Base-by-base conservation (phyloP, 2,113 vertebrate species). In the Eubucco bourcierii region DNA sequence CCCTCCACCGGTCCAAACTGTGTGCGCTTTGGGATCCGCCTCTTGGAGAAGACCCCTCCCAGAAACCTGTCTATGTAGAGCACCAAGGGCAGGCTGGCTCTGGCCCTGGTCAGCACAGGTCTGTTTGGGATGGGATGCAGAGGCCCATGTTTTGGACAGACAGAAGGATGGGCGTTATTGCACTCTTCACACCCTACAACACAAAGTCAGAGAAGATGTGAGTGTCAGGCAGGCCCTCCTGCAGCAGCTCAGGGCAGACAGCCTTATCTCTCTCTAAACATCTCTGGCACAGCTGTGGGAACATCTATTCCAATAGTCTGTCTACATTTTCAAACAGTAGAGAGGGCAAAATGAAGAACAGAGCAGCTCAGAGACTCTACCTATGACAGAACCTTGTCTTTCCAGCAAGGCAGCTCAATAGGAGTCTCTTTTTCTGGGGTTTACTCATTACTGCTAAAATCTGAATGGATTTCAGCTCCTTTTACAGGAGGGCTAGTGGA, bases 1-100 rank as follows among this genome's bases (percentile, higher is more conserved):
- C 98, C 99, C 95, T 99, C 99, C 94, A 99, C 98, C 0, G 99
- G 99, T 23, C 99, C 99, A 18, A 99, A 99, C 97, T 99, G 99
- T 0, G 99, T 99, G 58, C 99, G 98, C 73, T 99, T 99, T 4
- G 99, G 99, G 94, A 99, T 99, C 11, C 98, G 98, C 46, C 99
- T 97, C 95, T 99, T 99, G 93, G 99, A 99, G 96, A 99, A 99
- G 6, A 99, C 98, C 0, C 99, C 99, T 2, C 99, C 99, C 29
- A 99, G 91, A 95, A 99, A 99, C 64, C 99, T 98, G 81, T 99
- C 99, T 29, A 99, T 98, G 87, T 99, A 99, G 72, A 99, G 98
- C 46, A 99, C 97, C 92, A 99, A 94, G 15, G 99, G 99, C 7
- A 99, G 98, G 86, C 99, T 99, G 88, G 99, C 99, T 33, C 99